phyloP scores from a whole-genome alignment of 2,113 vertebrate species.

The Holacanthus passer region DNA sequence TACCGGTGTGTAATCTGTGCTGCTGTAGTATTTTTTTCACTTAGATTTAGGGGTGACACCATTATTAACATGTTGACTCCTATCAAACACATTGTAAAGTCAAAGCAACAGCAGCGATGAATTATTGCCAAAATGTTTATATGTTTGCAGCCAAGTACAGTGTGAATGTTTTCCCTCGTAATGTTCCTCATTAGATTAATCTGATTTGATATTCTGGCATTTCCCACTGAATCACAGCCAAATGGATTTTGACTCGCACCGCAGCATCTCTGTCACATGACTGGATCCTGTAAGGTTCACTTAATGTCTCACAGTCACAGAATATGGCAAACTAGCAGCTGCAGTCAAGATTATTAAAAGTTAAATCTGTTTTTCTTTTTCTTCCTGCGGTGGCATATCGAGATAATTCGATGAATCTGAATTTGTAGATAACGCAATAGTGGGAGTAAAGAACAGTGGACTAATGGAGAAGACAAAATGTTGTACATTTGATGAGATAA shows the following conservation, averaged over 20 bases:
- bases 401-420: constrained; percentile 10
- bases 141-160: constrained; percentile 49
- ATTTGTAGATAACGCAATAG: neutral
- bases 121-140: constrained; percentile 46
- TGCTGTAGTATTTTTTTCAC: constrained; percentile 41
- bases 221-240: constrained; percentile 62
- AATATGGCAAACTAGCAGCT: constrained; percentile 21
- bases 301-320: constrained; percentile 45
- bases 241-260: constrained; percentile 62
- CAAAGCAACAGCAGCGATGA: constrained; percentile 39
- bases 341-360: constrained; percentile 23
- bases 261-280: constrained; percentile 41
- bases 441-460: neutral
- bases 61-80: constrained; percentile 42
- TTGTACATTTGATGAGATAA: neutral
- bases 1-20: constrained; percentile 50
- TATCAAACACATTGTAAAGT: constrained; percentile 45
- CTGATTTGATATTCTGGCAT: constrained; percentile 55
- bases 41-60: constrained; percentile 34
- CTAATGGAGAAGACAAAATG: neutral
- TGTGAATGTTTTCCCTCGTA: constrained; percentile 58
- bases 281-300: constrained; percentile 48
- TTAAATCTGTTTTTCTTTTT: constrained; percentile 1
- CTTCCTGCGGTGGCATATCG: neutral
- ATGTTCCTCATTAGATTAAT: constrained; percentile 68